These are phyloP conservation scores for Ips nitidus DNA, from an alignment of 1,140 invertebrate species.

Conservation along the genomic window DNA sequence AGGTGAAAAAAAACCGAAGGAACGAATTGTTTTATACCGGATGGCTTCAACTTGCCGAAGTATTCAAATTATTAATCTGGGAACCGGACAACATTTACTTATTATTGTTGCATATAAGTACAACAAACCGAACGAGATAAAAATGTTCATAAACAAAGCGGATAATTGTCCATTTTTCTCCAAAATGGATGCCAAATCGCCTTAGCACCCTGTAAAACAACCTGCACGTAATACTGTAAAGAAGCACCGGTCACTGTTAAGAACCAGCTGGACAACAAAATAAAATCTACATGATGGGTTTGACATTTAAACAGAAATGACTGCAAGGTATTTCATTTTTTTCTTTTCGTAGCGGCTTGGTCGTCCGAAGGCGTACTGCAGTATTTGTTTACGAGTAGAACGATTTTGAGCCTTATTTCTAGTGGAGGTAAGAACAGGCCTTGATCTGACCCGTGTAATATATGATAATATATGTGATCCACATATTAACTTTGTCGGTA, in stretches of 20 bases:
- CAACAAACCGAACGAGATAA: background rate
- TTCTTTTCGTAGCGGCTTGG: conserved; percentile 23
- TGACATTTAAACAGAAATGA: conserved; percentile 37
- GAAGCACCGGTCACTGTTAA: conserved; percentile 30
- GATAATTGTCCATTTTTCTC: conserved; percentile 14
- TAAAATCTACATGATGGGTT: conserved; percentile 37
- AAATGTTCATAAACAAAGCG: background rate
- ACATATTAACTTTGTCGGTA: conserved; percentile 46
- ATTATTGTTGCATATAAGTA: too few relatives aligned
- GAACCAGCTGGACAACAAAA: conserved; percentile 35
- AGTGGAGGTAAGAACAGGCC: conserved; percentile 2
- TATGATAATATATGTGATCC: conserved; percentile 46
- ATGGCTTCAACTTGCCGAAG: background rate
- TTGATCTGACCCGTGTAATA: conserved; percentile 34
- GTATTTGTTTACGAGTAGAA: conserved; percentile 31
- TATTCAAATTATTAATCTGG: background rate
- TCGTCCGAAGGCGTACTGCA: conserved; percentile 25
- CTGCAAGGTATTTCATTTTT: conserved; percentile 34
- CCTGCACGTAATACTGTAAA: conserved; percentile 19
- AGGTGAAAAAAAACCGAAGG: conserved; percentile 9
- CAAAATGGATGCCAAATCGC: conserved; percentile 8
- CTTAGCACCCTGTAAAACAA: conserved; percentile 32
- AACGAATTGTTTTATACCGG: conserved; percentile 1
- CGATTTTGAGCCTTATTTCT: conserved; percentile 27
- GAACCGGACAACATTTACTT: background rate